Evolutionary conservation across 2,113 vertebrate genomes (phyloP).

Genomic region (Scartelaos histophorus): DNA sequence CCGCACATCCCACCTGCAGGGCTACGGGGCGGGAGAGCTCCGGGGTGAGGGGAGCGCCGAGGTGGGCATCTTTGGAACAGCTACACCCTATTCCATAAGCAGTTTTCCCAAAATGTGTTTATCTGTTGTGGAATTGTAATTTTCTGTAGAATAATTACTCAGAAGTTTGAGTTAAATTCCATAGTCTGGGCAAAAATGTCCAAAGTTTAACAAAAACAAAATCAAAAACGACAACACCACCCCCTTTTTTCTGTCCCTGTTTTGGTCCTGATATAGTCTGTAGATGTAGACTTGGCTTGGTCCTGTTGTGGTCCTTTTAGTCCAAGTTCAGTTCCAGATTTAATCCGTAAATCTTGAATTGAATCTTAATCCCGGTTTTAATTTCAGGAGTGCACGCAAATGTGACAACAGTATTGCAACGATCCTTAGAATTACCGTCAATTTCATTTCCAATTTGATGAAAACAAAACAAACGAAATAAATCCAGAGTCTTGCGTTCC

Average conservation of each 20-base stretch:
- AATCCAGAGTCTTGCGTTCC: conserved; percentile 22
- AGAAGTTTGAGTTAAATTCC: neutral
- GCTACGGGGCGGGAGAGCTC: conserved; percentile 29
- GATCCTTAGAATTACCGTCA: neutral
- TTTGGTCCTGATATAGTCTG: neutral
- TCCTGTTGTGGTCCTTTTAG: neutral
- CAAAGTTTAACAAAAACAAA: neutral
- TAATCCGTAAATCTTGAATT: neutral
- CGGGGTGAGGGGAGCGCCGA: conserved; percentile 36
- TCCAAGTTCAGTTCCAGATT: neutral
- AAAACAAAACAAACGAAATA: neutral
- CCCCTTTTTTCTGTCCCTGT: neutral
- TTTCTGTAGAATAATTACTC: neutral
- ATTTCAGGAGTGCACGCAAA: too few relatives aligned
- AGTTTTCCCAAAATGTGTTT: neutral
- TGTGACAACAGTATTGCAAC: neutral
- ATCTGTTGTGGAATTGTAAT: neutral
- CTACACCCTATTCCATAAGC: conserved; percentile 46
- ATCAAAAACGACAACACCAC: neutral
- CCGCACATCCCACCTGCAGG: conserved; percentile 74
- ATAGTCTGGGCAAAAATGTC: neutral
- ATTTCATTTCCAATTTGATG: neutral
- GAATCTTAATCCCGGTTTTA: too few relatives aligned
- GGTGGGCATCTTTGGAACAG: conserved; percentile 46
- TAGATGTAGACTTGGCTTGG: neutral